Evolutionary conservation across 1,140 invertebrate species (phyloP).

Genomic region (Trissolcus basalis): DNA sequence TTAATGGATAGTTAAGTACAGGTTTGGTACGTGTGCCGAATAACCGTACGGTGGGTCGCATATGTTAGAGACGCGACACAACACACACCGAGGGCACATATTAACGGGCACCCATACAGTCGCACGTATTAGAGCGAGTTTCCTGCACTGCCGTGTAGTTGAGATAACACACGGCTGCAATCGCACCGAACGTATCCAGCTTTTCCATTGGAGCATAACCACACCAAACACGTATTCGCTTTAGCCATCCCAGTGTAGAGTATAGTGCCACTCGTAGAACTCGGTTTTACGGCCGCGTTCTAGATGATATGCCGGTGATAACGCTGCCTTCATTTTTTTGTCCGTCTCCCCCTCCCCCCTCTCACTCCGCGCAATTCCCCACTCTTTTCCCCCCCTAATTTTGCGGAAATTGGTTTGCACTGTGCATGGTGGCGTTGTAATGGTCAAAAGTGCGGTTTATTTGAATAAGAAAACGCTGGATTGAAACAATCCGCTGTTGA

Average conservation of each 20-base stretch:
- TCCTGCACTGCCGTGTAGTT: constrained; percentile 50
- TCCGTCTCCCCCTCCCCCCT: constrained; percentile 6
- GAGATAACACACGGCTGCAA: constrained; percentile 58
- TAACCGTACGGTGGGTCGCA: constrained; percentile 60
- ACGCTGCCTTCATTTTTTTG: constrained; percentile 65
- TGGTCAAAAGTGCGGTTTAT: constrained; percentile 8
- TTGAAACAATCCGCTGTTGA: constrained; percentile 15
- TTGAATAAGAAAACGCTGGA: constrained; percentile 30
- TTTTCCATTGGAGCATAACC: constrained; percentile 63
- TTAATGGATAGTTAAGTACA: constrained; percentile 75
- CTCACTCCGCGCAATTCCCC: too few species aligned
- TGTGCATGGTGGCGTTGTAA: constrained; percentile 39
- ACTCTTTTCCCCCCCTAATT: constrained; percentile 12
- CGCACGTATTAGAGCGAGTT: constrained; percentile 46
- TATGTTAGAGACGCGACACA: constrained; percentile 59
- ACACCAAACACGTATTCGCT: constrained; percentile 68
- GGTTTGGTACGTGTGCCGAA: constrained; percentile 70
- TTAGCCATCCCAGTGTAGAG: constrained; percentile 51
- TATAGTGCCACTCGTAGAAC: constrained; percentile 60
- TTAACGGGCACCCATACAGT: constrained; percentile 43
- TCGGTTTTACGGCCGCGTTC: constrained; percentile 68
- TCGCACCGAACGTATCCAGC: constrained; percentile 58
- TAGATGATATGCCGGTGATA: constrained; percentile 72
- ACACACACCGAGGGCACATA: constrained; percentile 30
- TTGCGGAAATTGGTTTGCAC: constrained; percentile 22